Conservation (phyloP, 2,797 vertebrate species). For the Coreius guichenoti region DNA sequence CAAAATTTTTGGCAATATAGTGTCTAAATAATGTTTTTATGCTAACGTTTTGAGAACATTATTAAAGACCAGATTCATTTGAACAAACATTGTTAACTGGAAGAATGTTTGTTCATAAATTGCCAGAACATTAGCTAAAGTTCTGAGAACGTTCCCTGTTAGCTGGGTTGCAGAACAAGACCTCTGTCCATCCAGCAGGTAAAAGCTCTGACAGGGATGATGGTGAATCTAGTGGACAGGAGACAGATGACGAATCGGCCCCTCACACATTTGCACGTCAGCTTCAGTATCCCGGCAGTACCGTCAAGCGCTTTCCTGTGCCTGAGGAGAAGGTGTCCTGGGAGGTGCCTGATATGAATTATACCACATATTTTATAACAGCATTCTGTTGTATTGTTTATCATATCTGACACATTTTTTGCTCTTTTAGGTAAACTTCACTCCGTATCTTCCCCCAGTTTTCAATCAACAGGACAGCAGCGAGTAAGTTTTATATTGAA, state of each 20-base stretch:
- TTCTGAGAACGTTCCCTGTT: neutral
- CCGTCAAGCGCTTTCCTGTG: slow-evolving; percentile 86
- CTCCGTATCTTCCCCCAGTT: slow-evolving; percentile 79
- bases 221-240: slow-evolving; percentile 55
- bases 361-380: neutral
- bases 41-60: too few species aligned
- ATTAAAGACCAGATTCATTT: too few species aligned
- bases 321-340: slow-evolving; percentile 95
- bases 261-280: slow-evolving; percentile 83
- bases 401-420: neutral
- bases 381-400: neutral
- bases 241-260: slow-evolving; percentile 57
- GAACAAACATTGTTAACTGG: too few species aligned
- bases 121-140: too few species aligned
- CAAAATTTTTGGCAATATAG: too few species aligned
- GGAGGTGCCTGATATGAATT: slow-evolving; percentile 80
- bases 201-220: slow-evolving; percentile 49
- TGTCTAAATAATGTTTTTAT: too few species aligned
- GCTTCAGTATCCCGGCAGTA: slow-evolving; percentile 81
- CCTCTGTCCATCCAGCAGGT: slow-evolving; percentile 26
- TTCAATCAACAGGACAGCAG: slow-evolving; percentile 61
- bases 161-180: neutral
- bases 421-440: slow-evolving; percentile 81
- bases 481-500: slow-evolving; percentile 26
- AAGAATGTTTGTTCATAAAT: too few species aligned